These are phyloP conservation scores for Octonoba sinensis DNA, from an alignment of 2,888 invertebrate species.

Conservation along the genomic window DNA sequence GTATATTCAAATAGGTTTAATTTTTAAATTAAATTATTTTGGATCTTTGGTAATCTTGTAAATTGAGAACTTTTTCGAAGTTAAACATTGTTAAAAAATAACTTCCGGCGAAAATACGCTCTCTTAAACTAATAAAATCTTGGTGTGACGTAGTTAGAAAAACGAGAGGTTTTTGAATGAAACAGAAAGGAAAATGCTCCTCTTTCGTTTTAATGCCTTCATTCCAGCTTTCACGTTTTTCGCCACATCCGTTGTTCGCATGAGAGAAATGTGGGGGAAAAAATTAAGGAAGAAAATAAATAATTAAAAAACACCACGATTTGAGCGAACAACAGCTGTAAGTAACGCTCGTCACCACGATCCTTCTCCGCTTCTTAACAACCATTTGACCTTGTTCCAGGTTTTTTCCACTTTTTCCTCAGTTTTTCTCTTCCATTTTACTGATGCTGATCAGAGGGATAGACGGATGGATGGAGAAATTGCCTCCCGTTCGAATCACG, in stretches of 20 bases:
- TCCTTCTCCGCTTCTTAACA: slow-evolving; percentile 43
- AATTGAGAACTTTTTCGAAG: too few relatives aligned
- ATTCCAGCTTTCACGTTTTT: too few relatives aligned
- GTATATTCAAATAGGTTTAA: too few relatives aligned
- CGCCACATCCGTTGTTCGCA: slow-evolving; percentile 27
- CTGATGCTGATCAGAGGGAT: slow-evolving; percentile 37
- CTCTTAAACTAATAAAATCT: too few relatives aligned
- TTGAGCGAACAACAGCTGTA: slow-evolving; percentile 58
- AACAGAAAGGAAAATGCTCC: too few relatives aligned
- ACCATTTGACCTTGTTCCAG: slow-evolving; percentile 61
- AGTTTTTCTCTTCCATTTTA: slow-evolving; percentile 36
- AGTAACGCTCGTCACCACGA: slow-evolving; percentile 45
- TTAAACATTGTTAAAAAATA: too few relatives aligned
- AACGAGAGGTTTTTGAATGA: too few relatives aligned
- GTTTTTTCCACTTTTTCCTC: slow-evolving; percentile 26
- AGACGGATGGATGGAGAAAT: slow-evolving; percentile 52
- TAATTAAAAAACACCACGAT: slow-evolving; percentile 45
- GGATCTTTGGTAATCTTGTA: too few relatives aligned
- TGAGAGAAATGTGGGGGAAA: slow-evolving; percentile 15
- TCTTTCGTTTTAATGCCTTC: too few relatives aligned
- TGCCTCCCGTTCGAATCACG: slow-evolving; percentile 61
- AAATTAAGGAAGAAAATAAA: slow-evolving; percentile 20
- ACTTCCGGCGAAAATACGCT: too few relatives aligned
- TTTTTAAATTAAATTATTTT: too few relatives aligned
- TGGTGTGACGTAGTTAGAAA: too few relatives aligned